Conservation (phyloP, 2,113 vertebrate species). For the Prinia subflava region DNA sequence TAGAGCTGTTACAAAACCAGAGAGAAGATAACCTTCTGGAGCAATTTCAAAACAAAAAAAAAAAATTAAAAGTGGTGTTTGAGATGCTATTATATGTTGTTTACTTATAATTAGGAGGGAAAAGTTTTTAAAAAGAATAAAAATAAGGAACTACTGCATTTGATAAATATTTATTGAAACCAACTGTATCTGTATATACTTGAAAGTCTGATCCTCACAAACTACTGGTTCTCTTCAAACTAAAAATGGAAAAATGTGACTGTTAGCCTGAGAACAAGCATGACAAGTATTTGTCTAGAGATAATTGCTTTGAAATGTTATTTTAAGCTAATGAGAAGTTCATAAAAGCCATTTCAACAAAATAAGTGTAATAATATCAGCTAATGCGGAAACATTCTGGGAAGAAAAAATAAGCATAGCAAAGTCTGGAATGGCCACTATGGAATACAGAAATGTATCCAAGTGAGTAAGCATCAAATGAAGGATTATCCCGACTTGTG, state of each 20-base stretch:
- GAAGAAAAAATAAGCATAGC: conserved; percentile 10
- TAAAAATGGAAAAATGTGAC: background rate
- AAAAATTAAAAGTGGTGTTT: background rate
- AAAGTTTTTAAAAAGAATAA: background rate
- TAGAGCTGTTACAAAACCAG: background rate
- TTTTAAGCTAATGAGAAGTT: background rate
- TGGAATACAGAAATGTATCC: conserved; percentile 62
- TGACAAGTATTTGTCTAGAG: background rate
- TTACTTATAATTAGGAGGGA: background rate
- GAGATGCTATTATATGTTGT: background rate
- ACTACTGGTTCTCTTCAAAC: background rate
- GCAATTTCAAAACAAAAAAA: background rate
- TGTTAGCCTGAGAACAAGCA: background rate
- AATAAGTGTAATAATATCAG: background rate
- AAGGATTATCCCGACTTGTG: conserved; percentile 66
- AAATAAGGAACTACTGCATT: background rate
- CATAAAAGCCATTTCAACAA: background rate
- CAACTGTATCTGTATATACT: background rate
- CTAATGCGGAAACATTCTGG: conserved; percentile 9
- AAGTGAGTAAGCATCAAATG: conserved; percentile 70
- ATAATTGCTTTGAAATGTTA: background rate
- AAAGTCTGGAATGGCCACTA: conserved; percentile 9
- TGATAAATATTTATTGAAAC: background rate
- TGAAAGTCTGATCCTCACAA: background rate
- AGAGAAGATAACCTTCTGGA: background rate